Evolutionary conservation across 2,888 invertebrate species (phyloP), one percentile per base, ranked within the genome.

Genomic region (Apeira syringaria): DNA sequence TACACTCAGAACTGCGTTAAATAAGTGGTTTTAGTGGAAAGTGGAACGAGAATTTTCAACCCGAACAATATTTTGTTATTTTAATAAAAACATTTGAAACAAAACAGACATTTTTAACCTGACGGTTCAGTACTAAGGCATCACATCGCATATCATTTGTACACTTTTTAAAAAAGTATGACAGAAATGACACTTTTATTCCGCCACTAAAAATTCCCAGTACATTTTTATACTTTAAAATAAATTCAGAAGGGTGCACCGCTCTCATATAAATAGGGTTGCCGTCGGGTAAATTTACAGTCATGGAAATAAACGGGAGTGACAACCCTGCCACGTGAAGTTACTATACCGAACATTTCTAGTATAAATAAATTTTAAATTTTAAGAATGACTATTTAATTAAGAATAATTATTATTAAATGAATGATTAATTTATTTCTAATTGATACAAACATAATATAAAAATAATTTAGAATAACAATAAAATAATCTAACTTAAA

Each of bases 171-270:
- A 24, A 36, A 35, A 38, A 33, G 38, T 27, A 37, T 33, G 35
- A 12, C 29, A 30, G 0, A 10, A 26, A 4, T 18, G 30, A 22
- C 25, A 44, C 20, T 44, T 37, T 28, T 43, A 44, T 38, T 37
- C 29, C 3, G 25, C 11, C 20, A 30, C 29, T 20, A 64, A 44
- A 45, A 50, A 51, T 61, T 58, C 47, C 54, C 50, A 54, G 55
- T 51, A 60, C 55, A 64, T 59, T 54, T 41, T 47, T 53, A 38
- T 49, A 43, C 43, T 45, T 43, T 37, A 43, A 52, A 53, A 53
- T 46, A 42, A 45, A 53, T 53, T 47, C 18, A 22, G 8, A 39
- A 27, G 36, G 28, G 31, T 47, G 48, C 46, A 44, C 36, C 43
- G 45, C 42, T 31, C 46, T 47, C 39, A 12, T 43, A 53, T 47